Evolutionary conservation across 2,113 vertebrate genomes (phyloP).

Genomic region (Hipposideros armiger): DNA sequence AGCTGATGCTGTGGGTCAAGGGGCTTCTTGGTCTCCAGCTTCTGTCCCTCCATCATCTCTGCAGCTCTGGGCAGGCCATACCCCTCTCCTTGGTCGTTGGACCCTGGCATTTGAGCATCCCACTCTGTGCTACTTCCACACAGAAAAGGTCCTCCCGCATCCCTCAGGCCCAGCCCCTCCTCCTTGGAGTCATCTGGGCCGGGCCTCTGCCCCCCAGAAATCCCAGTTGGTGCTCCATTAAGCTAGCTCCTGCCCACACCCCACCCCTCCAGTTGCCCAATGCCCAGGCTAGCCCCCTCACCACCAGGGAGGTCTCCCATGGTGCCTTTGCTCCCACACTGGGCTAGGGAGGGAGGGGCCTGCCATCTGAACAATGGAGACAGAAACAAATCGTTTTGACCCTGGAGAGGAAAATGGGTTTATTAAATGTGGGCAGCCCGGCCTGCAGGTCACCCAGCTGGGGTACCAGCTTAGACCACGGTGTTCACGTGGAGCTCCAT

Average conservation of each 20-base stretch:
- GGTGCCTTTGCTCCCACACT: neutral
- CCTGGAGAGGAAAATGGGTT: slow-evolving; percentile 1
- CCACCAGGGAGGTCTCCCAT: neutral
- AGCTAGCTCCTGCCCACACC: neutral
- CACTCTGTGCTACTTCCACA: neutral
- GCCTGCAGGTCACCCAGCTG: slow-evolving; percentile 47
- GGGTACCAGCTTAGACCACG: neutral
- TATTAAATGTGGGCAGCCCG: neutral
- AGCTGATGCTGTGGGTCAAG: neutral
- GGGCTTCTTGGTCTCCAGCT: neutral
- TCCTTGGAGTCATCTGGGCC: neutral
- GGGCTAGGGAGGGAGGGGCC: neutral
- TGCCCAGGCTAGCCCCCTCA: neutral
- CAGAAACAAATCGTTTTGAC: slow-evolving; percentile 73
- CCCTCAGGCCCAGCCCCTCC: neutral
- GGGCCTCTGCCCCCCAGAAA: accelerated
- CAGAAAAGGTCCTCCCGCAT: neutral
- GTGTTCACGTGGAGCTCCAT: neutral
- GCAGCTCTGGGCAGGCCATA: neutral
- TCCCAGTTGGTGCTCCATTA: neutral
- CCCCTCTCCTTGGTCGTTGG: neutral
- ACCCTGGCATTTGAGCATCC: neutral
- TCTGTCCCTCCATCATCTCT: neutral
- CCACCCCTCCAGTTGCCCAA: neutral
- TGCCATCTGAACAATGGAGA: slow-evolving; percentile 62